phyloP scores from a whole-genome alignment of 2,888 invertebrate species.

The Carpatolechia fugitivella region DNA sequence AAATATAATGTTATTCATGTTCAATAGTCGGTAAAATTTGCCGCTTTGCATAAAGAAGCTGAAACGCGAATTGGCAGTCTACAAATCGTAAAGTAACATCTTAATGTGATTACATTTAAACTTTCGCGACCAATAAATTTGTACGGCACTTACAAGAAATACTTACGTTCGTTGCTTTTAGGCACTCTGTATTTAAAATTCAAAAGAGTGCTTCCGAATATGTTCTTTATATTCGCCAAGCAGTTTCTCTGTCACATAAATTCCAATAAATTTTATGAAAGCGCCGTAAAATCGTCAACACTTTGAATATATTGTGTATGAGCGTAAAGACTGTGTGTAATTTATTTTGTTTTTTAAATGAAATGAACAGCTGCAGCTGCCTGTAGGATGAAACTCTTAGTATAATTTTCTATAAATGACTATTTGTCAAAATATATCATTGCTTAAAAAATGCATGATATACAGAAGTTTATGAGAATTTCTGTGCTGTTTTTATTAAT shows the following conservation, averaged over 20 bases:
- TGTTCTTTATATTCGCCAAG: neutral
- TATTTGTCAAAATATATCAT: no score
- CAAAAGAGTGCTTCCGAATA: slow-evolving; percentile 1
- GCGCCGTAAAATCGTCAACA: neutral
- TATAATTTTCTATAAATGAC: no score
- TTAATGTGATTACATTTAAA: slow-evolving; percentile 6
- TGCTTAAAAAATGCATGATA: no score
- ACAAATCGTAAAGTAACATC: slow-evolving; percentile 7
- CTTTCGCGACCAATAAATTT: slow-evolving; percentile 7
- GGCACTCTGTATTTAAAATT: neutral
- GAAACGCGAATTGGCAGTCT: slow-evolving; percentile 3
- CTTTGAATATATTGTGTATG: neutral
- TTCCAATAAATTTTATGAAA: slow-evolving; percentile 2
- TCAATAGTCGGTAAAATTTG: neutral
- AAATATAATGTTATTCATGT: neutral
- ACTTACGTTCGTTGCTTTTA: neutral
- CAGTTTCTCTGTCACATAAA: slow-evolving; percentile 3
- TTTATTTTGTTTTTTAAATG: neutral
- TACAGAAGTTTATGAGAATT: no score
- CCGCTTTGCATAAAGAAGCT: neutral
- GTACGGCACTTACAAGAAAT: slow-evolving; percentile 2
- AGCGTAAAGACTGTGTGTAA: neutral
- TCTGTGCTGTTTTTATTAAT: no score
- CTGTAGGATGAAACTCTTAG: no score
- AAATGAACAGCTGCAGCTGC: no score